These are phyloP conservation scores for Zaprionus camerounensis DNA, from an alignment of 1,140 invertebrate species.

Conservation along the genomic window DNA sequence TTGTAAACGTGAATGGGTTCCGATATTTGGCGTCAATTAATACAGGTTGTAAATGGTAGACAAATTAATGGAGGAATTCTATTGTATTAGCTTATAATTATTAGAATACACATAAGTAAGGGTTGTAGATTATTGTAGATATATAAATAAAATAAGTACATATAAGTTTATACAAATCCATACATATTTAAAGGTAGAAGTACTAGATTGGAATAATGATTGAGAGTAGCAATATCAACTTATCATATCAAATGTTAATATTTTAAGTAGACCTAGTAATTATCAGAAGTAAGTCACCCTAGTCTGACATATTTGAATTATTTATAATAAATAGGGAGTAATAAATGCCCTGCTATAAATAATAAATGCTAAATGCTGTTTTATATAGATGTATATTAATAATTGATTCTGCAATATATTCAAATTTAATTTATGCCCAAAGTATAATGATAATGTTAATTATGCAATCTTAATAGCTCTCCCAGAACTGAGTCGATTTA, in stretches of 20 bases:
- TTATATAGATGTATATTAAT: no score
- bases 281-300: background rate
- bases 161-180: no score
- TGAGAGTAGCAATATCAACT: no score
- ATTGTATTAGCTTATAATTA: background rate
- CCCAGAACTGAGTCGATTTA: background rate
- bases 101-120: background rate
- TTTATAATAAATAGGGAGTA: no score
- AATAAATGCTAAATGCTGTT: no score
- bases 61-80: background rate
- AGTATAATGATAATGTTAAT: background rate
- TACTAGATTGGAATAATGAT: no score
- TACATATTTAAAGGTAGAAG: no score
- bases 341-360: no score
- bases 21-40: constrained; percentile 2
- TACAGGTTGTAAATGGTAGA: background rate
- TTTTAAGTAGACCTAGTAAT: background rate
- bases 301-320: no score
- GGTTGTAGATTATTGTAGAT: no score
- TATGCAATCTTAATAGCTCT: background rate
- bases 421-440: background rate
- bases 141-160: no score
- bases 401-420: background rate
- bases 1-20: background rate
- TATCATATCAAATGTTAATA: background rate